Base-by-base conservation (phyloP, 1,140 invertebrate genomes). In the Drosophila subobscura region DNA sequence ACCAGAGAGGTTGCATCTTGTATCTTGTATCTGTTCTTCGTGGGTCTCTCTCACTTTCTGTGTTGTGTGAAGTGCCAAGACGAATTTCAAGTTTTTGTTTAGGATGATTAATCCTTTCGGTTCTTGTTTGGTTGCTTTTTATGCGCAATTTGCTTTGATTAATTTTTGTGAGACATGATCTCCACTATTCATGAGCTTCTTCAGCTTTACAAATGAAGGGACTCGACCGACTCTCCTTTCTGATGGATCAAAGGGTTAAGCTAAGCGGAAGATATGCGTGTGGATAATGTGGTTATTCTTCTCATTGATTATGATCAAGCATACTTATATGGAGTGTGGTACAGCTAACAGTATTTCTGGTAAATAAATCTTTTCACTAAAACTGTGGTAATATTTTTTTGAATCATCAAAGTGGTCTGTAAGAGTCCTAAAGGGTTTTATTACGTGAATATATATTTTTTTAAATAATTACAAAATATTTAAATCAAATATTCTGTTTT, bases 131-230 rank as follows among this genome's bases (percentile, higher is more conserved):
- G 81, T 86, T 58, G 65, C 47, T 80, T 85, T 86, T 85, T 81
- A 63, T 85, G 81, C 81, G 81, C 81, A 85, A 85, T 85, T 85
- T 85, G 81, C 77, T 86, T 61, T 85, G 81, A 85, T 85, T 85
- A 85, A 85, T 85, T 86, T 57, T 79, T 75, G 75, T 75, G 68
- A 63, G 77, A 85, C 74, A 25, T 68, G 63, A 68, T 81, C 71
- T 64, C 14, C 14, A 8, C 37, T 53, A 68, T 81, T 83, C 79
- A 83, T 78, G 57, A 68, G 79, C 64, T 81, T 81, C 78, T 78
- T 78, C 53, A 65, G 79, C 64, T 71, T 76, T 45, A 72, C 75
- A 68, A 84, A 76, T 76, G 75, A 50, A 5, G 75, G 75, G 41
- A 74, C 59, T 47, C 5, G 27, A 29, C 27, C 4, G 33, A 37